Evolutionary conservation across 1,140 invertebrate genomes (phyloP).

Genomic region (Medauroidea extradentata): DNA sequence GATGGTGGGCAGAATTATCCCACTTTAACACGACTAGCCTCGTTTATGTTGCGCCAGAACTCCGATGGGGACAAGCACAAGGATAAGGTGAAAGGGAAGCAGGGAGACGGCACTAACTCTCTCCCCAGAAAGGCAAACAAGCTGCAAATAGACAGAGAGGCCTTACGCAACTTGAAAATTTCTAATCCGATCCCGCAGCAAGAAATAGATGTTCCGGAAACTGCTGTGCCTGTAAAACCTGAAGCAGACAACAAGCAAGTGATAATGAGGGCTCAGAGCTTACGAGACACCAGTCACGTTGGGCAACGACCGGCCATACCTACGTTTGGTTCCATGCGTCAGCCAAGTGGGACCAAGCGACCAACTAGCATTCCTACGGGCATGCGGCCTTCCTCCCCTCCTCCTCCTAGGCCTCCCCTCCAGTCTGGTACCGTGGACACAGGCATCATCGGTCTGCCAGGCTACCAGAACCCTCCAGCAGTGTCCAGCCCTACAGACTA

Average conservation of each 20-base stretch:
- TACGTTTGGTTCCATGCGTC: slow-evolving; percentile 74
- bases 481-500: slow-evolving; percentile 46
- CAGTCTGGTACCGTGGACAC: neutral
- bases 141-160: slow-evolving; percentile 58
- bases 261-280: slow-evolving; percentile 69
- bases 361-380: slow-evolving; percentile 63
- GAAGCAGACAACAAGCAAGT: slow-evolving; percentile 42
- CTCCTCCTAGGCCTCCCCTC: slow-evolving; percentile 55
- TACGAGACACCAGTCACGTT: slow-evolving; percentile 54
- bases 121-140: slow-evolving; percentile 59
- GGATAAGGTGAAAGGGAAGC: slow-evolving; percentile 46
- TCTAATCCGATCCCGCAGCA: slow-evolving; percentile 72
- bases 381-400: slow-evolving; percentile 57
- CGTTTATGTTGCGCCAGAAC: slow-evolving; percentile 60
- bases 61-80: slow-evolving; percentile 35
- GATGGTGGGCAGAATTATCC: slow-evolving; percentile 18
- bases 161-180: slow-evolving; percentile 70
- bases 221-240: slow-evolving; percentile 48
- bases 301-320: slow-evolving; percentile 56
- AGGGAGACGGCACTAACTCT: slow-evolving; percentile 51
- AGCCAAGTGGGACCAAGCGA: slow-evolving; percentile 53
- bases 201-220: slow-evolving; percentile 55
- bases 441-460: slow-evolving; percentile 42
- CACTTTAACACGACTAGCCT: slow-evolving; percentile 64
- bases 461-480: slow-evolving; percentile 48